Percentiles rank a stretch among this genome's conserved stretches.
Conservation (phyloP, 2,113 vertebrate genomes). For the Nothobranchius kuhntae region DNA sequence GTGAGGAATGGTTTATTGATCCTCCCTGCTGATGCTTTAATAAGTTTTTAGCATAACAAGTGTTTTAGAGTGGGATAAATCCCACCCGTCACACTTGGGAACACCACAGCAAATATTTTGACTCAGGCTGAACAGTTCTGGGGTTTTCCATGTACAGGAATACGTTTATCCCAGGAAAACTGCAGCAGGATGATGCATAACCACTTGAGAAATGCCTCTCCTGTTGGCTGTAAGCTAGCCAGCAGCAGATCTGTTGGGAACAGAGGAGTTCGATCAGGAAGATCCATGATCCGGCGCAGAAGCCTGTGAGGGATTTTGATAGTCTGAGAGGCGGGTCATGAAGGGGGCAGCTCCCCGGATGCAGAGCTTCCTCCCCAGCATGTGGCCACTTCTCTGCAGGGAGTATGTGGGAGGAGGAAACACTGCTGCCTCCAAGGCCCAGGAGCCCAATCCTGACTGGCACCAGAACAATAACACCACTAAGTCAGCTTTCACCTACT, state of each 20-base stretch:
- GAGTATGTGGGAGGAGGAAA: slow-evolving; percentile 2
- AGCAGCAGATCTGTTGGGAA: slow-evolving; percentile 38
- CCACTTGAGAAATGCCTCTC: slow-evolving; percentile 17
- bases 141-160: not conserved
- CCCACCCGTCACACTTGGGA: slow-evolving; percentile 39
- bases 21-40: slow-evolving; percentile 66
- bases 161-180: slow-evolving; percentile 3
- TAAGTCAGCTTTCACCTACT: slow-evolving; percentile 64
- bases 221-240: slow-evolving; percentile 25
- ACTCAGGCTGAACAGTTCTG: not conserved
- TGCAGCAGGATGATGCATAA: slow-evolving; percentile 8
- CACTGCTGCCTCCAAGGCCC: slow-evolving; percentile 27
- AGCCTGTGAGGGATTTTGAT: slow-evolving; percentile 68
- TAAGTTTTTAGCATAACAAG: slow-evolving; percentile 76
- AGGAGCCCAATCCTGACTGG: slow-evolving; percentile 25
- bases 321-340: slow-evolving; percentile 37
- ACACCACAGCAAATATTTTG: slow-evolving; percentile 18
- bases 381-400: slow-evolving; percentile 43
- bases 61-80: slow-evolving; percentile 75
- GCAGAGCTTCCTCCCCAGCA: slow-evolving; percentile 43
- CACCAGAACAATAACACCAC: slow-evolving; percentile 48
- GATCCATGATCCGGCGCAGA: slow-evolving; percentile 43
- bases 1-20: slow-evolving; percentile 80
- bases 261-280: slow-evolving; percentile 62
- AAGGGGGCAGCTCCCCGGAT: slow-evolving; percentile 47